phyloP scores from a whole-genome alignment of 2,888 invertebrate genomes.

The Temnothorax rugatulus region DNA sequence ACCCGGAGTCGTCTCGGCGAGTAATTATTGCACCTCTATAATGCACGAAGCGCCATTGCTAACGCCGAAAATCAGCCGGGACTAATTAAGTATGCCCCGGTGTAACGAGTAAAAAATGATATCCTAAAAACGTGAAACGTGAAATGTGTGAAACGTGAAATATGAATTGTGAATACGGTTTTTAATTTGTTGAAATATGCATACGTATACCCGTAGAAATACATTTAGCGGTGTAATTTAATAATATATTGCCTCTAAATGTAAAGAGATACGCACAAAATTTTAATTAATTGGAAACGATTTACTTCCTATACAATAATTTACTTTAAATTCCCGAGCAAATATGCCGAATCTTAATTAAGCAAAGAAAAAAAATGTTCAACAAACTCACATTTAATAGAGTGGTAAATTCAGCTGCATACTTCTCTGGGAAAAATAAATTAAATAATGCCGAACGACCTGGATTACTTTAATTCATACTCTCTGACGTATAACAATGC shows the following conservation, averaged over 20 bases:
- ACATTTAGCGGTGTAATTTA: not conserved
- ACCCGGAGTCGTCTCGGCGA: conserved; percentile 46
- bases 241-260: not conserved
- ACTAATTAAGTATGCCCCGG: not conserved
- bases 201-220: not conserved
- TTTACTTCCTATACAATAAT: conserved; percentile 25
- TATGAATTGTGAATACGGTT: not conserved
- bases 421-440: conserved; percentile 14
- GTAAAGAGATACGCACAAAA: not conserved
- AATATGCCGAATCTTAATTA: conserved; percentile 12
- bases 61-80: not conserved
- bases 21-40: conserved; percentile 65
- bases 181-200: not conserved
- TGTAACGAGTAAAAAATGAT: conserved; percentile 22
- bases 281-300: conserved; percentile 10
- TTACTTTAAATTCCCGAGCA: not conserved
- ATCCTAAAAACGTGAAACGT: not conserved
- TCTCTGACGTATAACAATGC: not conserved
- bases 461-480: conserved; percentile 31
- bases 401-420: not conserved
- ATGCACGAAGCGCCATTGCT: conserved; percentile 10
- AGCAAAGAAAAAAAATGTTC: not conserved
- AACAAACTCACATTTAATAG: conserved; percentile 10
- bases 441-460: conserved; percentile 10
- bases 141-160: not conserved